Conservation (phyloP, 2,888 invertebrate genomes). For the Drosophila lutescens region DNA sequence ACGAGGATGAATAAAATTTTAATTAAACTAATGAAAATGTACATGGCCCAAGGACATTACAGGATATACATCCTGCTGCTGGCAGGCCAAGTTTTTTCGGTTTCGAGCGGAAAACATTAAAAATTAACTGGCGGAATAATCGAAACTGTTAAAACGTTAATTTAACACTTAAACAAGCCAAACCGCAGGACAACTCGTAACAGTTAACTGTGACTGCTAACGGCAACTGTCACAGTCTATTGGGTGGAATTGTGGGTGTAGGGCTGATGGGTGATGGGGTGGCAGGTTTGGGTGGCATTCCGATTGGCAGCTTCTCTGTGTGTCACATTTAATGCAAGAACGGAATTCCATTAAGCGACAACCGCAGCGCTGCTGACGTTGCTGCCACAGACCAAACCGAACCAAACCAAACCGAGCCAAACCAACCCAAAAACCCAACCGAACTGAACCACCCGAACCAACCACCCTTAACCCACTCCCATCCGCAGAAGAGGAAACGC, state of each 20-base stretch:
- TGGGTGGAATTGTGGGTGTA: slow-evolving; percentile 2
- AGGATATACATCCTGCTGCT: slow-evolving; percentile 29
- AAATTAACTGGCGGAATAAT: slow-evolving; percentile 74
- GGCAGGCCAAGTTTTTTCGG: slow-evolving; percentile 33
- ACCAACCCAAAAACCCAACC: slow-evolving; percentile 10
- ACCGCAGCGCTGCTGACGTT: slow-evolving; percentile 63
- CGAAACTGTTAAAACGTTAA: slow-evolving; percentile 77
- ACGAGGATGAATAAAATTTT: slow-evolving; percentile 55
- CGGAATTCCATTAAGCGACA: slow-evolving; percentile 81
- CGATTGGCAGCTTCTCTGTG: slow-evolving; percentile 69
- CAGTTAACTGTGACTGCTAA: slow-evolving; percentile 50
- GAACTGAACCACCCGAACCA: slow-evolving; percentile 19
- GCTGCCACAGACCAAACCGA: slow-evolving; percentile 71
- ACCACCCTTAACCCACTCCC: slow-evolving; percentile 29
- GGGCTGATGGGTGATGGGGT: slow-evolving; percentile 8
- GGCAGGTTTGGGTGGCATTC: slow-evolving; percentile 38
- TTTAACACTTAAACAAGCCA: slow-evolving; percentile 81
- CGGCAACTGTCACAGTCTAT: slow-evolving; percentile 51
- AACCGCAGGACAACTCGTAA: slow-evolving; percentile 64
- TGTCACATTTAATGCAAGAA: slow-evolving; percentile 79
- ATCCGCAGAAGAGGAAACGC: slow-evolving; percentile 68
- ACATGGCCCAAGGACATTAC: slow-evolving; percentile 42
- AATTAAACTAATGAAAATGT: slow-evolving; percentile 81
- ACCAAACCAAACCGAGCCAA: slow-evolving; percentile 33
- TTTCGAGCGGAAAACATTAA: slow-evolving; percentile 54